These are phyloP conservation scores for Erythrocercus mccallii DNA, from an alignment of 2,113 vertebrate genomes.

Conservation along the genomic window DNA sequence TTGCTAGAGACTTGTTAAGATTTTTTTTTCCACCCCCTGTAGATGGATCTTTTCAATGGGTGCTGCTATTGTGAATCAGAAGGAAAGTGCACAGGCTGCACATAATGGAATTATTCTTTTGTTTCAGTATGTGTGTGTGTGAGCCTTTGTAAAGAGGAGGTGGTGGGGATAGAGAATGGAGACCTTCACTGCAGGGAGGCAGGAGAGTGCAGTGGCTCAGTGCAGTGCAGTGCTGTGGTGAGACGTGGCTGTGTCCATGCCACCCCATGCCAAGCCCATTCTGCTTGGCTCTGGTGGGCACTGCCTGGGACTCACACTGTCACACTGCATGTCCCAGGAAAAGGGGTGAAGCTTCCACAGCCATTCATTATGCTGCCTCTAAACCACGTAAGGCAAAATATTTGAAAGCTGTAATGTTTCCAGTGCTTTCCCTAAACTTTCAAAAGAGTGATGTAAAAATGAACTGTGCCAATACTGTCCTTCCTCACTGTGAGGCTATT, in stretches of 20 bases:
- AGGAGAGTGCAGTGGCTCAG: background rate
- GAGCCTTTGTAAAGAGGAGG: conserved; percentile 29
- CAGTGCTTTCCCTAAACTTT: background rate
- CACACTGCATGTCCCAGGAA: background rate
- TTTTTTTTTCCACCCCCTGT: background rate
- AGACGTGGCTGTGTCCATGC: background rate
- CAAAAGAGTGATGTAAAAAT: background rate
- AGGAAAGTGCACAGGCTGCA: background rate
- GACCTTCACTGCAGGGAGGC: background rate
- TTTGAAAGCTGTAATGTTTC: background rate
- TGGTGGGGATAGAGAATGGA: background rate
- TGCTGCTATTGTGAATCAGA: background rate
- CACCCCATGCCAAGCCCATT: rapidly evolving
- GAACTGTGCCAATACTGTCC: background rate
- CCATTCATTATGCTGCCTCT: background rate
- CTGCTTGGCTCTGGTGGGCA: background rate
- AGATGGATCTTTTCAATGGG: background rate
- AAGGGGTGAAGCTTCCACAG: background rate
- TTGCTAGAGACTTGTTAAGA: background rate
- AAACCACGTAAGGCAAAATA: background rate
- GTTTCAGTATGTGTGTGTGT: background rate
- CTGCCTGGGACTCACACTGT: background rate
- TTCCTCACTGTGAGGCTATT: background rate
- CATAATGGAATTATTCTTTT: conserved; percentile 11
- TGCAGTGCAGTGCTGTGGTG: background rate